Base-by-base conservation (phyloP, 2,113 vertebrate species). In the Solea senegalensis region DNA sequence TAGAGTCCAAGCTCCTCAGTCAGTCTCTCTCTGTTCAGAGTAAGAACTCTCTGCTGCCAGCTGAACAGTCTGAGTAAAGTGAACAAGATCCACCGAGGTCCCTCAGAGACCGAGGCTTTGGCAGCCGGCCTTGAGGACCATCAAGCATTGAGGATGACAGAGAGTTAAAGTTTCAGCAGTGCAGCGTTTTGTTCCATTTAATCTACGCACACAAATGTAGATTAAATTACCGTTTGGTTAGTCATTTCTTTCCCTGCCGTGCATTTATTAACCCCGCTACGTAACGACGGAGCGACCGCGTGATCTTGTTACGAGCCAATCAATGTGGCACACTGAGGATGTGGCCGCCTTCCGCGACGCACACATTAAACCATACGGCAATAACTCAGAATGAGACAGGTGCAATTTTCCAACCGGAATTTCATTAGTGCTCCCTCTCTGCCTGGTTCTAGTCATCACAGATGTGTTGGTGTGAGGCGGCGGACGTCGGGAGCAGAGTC, bases 21-120 rank as follows among this genome's bases (percentile, higher is more conserved):
- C 49, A 59, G 73, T 16, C 75, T 61, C 67, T 72, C 59, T 52
- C 39, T 62, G 50, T 58, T 74, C 66, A 51, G 62, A 9, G 10
- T 60, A 43, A 55, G 56, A 65, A 80, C 63, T 44, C 54, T 68
- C 83, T 81, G 85, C 75, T 83, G 78, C 74, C 81, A 79, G 86
- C 85, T 83, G 90, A 88, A 76, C 89, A 84, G 89, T 87, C 79
- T 90, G 88, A 88, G 87, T 71, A 40, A 89, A 86, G 83, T 83
- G 80, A 91, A 82, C 71, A 80, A 80, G 78, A 72, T 75, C 69
- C 80, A 77, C 74, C 27, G 54, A 27, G 45, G 76, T 86, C 78
- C 83, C 86, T 85, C 67, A 87, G 82, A 85, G 86, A 81, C 77
- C 79, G 61, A n/a, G 15, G 74, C 69, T 83, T 66, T 80, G 73